Conservation (phyloP, 2,113 vertebrate genomes). For the Tapirus terrestris region DNA sequence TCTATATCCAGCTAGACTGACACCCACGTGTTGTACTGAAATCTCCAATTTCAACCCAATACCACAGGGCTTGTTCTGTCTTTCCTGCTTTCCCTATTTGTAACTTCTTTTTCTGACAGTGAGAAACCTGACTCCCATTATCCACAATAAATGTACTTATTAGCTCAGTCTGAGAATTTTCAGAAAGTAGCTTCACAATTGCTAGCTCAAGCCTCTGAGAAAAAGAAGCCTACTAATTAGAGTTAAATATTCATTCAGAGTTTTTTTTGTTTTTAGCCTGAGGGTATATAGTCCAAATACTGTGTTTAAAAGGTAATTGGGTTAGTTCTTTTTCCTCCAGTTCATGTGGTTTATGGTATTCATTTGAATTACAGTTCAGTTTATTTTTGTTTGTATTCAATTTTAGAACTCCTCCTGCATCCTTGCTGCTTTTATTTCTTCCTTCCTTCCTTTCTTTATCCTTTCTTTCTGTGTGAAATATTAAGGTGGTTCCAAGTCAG, state of each 20-base stretch:
- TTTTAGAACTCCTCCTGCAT: not conserved
- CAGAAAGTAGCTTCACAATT: not conserved
- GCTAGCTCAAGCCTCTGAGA: not conserved
- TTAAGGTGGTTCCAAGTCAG: not conserved
- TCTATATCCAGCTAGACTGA: not conserved
- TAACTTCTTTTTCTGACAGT: not conserved
- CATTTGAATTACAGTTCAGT: not conserved
- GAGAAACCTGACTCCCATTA: not conserved
- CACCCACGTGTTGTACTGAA: not conserved
- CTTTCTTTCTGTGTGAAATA: not conserved
- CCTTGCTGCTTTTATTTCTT: not conserved
- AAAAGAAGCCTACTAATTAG: conserved; percentile 42
- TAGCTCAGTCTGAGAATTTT: not conserved
- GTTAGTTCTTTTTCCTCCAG: not conserved
- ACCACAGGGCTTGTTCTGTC: not conserved
- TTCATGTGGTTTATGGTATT: conserved; percentile 4
- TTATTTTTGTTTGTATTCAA: not conserved
- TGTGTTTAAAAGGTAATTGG: conserved; percentile 55
- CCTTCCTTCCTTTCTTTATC: not conserved
- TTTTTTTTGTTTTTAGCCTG: conserved; percentile 27
- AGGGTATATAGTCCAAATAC: conserved; percentile 24
- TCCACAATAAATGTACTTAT: not conserved
- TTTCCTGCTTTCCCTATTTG: not conserved
- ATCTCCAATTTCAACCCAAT: not conserved
- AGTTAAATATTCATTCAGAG: conserved; percentile 62